Conservation (phyloP, 2,113 vertebrate genomes). For the Pelecanoides urinatrix region DNA sequence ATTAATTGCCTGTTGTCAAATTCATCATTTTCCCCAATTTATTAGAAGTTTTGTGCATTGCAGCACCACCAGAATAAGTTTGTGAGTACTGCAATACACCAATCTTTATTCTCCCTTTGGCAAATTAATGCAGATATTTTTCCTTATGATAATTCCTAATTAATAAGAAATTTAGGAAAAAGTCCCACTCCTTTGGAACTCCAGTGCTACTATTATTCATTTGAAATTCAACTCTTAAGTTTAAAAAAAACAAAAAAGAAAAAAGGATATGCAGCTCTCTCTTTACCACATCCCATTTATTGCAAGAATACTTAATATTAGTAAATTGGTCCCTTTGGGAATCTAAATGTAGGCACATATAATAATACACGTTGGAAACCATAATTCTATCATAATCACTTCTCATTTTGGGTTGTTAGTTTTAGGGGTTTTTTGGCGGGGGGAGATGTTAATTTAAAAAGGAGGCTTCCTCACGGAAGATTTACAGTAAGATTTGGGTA, state of each 20-base stretch:
- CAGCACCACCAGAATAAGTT: constrained; percentile 37
- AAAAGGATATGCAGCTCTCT: neutral
- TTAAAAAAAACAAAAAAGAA: neutral
- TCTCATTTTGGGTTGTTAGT: constrained; percentile 51
- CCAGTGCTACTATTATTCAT: constrained; percentile 45
- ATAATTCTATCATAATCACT: constrained; percentile 74
- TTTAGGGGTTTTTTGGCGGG: neutral
- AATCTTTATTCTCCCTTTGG: constrained; percentile 51
- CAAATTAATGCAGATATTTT: constrained; percentile 54
- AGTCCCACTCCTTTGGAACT: constrained; percentile 53
- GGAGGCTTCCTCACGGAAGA: constrained; percentile 48
- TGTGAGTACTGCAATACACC: constrained; percentile 46
- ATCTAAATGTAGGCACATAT: constrained; percentile 69
- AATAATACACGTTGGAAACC: constrained; percentile 67
- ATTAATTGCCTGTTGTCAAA: constrained; percentile 63
- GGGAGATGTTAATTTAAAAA: constrained; percentile 47
- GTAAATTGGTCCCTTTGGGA: constrained; percentile 82
- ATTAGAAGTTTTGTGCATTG: constrained; percentile 53
- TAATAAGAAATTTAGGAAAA: constrained; percentile 62
- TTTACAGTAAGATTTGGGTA: constrained; percentile 49
- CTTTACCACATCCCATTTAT: constrained; percentile 62
- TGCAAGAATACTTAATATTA: constrained; percentile 70
- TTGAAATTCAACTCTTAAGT: constrained; percentile 65
- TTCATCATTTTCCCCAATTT: constrained; percentile 52
- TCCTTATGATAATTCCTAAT: constrained; percentile 60